These are phyloP conservation scores for Crematogaster levior DNA, from an alignment of 2,888 invertebrate species.

Conservation along the genomic window DNA sequence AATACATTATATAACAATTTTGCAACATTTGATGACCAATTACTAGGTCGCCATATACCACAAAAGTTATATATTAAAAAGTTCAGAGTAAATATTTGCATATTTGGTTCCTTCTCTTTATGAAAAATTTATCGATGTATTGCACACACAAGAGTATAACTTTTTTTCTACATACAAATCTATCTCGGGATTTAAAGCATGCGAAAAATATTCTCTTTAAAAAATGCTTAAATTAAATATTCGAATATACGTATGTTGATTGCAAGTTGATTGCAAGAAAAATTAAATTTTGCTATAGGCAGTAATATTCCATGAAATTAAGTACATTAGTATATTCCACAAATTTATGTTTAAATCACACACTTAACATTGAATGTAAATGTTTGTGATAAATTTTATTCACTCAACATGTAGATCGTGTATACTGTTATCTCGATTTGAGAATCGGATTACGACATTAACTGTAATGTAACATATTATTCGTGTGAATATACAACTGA, in stretches of 20 bases:
- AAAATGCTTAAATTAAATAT: not conserved
- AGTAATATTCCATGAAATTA: not conserved
- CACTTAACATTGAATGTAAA: not conserved
- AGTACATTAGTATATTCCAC: not conserved
- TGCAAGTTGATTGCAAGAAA: not conserved
- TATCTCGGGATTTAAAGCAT: not conserved
- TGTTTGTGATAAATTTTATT: not conserved
- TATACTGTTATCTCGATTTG: not conserved
- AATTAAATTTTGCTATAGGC: not conserved
- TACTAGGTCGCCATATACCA: slow-evolving; percentile 30
- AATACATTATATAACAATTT: slow-evolving; percentile 53
- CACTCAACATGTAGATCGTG: not conserved
- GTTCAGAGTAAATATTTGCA: slow-evolving; percentile 32
- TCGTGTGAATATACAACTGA: not conserved
- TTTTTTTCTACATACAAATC: not conserved
- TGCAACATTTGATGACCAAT: slow-evolving; percentile 29
- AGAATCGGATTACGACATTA: not conserved
- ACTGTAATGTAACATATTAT: not conserved
- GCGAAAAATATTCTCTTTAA: not conserved
- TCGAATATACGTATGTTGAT: not conserved
- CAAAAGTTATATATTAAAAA: slow-evolving; percentile 16
- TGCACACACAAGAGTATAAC: not conserved
- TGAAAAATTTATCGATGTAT: not conserved
- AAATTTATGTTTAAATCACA: not conserved
- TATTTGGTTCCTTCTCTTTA: not conserved